Evolutionary conservation across 1,140 invertebrate genomes (phyloP), one percentile per base, ranked within the genome.

Genomic region (Muscidifurax raptorellus): DNA sequence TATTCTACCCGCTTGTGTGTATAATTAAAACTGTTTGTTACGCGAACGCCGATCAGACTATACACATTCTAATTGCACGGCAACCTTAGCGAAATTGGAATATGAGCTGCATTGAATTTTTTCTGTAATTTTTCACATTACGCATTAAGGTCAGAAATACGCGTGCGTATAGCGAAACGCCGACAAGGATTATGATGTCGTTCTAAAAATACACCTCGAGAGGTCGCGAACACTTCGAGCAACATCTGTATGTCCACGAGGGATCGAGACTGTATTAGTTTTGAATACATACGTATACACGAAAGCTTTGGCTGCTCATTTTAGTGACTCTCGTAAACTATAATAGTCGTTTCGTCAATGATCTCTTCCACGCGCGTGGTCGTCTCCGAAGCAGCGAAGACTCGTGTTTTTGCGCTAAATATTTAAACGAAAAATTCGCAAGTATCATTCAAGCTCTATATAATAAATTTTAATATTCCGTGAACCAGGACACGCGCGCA

Each of bases 181-280:
- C 36, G 7, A 40, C 36, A 40, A 40, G 36, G 44, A 77, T 77
- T 59, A 66, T 59, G 30, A 66, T 66, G 52, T 52, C 64, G 59
- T 80, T 81, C 67, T 81, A 81, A 81, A 47, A 71, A 47, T 52
- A 52, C 18, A 71, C 15, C 30, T 71, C 18, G 27, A 52, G 72
- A 81, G 79, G 79, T 52, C 79, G n/a, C n/a, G 44, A 72, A 52
- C 69, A 80, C 27, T 69, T 22, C 25, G 40, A 28, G n/a, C 36
- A 28, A 47, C 78, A 69, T 69, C 78, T 72, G 67, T 4, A 12
- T 22, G 47, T 59, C 47, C 13, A 52, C 47, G 47, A 4, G 40
- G 10, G 40, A 52, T 52, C 69, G 9, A 71, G 40, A 72, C 25
- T 72, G 18, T 13, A 12, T 13, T 52, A 47, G 28, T 71, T 81